Evolutionary conservation across 2,797 vertebrate genomes (phyloP).

Genomic region (Delichon dasypus): DNA sequence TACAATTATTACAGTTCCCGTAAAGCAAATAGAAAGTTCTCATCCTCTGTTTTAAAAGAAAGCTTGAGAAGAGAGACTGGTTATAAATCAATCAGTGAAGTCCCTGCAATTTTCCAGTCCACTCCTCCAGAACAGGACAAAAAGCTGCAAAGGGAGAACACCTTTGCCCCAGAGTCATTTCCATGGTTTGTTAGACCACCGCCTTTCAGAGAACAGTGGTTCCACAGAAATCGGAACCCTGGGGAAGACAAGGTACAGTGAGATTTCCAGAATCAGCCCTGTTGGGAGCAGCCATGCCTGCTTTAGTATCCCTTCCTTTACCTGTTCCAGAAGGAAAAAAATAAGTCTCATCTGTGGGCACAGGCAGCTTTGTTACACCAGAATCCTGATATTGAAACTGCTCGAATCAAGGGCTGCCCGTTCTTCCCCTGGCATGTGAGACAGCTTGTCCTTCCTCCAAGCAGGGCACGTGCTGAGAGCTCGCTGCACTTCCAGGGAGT

Average conservation of each 20-base stretch:
- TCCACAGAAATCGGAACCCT: background rate
- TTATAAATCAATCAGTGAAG: background rate
- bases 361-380: background rate
- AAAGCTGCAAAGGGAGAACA: background rate
- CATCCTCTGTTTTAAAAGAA: background rate
- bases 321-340: background rate
- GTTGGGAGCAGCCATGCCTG: background rate
- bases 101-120: background rate
- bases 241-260: background rate
- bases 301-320: too few relatives aligned
- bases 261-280: background rate
- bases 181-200: background rate
- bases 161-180: background rate
- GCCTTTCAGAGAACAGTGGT: background rate
- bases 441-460: background rate
- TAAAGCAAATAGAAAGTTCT: background rate
- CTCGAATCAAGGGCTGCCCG: accelerated
- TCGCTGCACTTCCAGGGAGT: too few relatives aligned
- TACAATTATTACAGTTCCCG: background rate
- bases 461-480: background rate
- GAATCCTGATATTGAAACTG: background rate
- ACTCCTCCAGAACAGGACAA: background rate
- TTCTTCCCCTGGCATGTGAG: background rate
- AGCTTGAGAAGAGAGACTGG: background rate
- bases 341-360: accelerated